A percentile compares a stretch with the other conserved stretches of the same genome.
These are phyloP conservation scores for Platycheirus rosarum DNA, from an alignment of 2,888 invertebrate genomes.

Conservation along the genomic window DNA sequence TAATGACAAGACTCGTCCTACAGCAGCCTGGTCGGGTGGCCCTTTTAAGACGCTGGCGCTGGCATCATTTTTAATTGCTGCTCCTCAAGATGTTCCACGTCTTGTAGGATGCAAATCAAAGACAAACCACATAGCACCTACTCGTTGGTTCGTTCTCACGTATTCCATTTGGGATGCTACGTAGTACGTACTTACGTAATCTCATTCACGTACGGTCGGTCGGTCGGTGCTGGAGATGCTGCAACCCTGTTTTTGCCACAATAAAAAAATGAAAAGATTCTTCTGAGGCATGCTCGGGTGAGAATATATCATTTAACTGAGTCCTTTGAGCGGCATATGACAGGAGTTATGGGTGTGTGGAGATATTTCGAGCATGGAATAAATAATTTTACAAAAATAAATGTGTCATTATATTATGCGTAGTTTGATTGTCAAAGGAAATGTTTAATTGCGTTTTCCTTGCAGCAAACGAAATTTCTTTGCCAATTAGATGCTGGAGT, in stretches of 20 bases:
- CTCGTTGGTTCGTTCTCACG: neutral
- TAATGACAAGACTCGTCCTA: constrained; percentile 39
- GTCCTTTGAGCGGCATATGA: neutral
- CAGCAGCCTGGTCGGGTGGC: neutral
- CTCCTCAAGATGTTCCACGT: constrained; percentile 26
- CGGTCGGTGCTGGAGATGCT: neutral
- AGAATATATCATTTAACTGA: constrained; percentile 22
- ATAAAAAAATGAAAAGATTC: constrained; percentile 11
- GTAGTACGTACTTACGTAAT: no score
- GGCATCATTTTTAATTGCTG: constrained; percentile 48
- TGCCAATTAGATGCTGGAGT: no score
- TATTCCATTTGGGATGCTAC: neutral
- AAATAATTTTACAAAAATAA: neutral
- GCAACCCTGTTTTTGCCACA: constrained; percentile 16
- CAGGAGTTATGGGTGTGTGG: neutral
- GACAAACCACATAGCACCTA: constrained; percentile 9
- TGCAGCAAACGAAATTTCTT: no score
- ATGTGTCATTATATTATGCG: no score
- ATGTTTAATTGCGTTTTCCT: no score
- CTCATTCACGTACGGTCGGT: neutral
- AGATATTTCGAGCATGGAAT: neutral
- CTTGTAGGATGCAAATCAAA: constrained; percentile 32
- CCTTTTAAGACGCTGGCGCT: constrained; percentile 25
- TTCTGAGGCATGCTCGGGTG: constrained; percentile 4
- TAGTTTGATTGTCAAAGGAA: no score